Evolutionary conservation across 2,113 vertebrate genomes (phyloP), one percentile per base, ranked within the genome.

Genomic region (Passer domesticus): DNA sequence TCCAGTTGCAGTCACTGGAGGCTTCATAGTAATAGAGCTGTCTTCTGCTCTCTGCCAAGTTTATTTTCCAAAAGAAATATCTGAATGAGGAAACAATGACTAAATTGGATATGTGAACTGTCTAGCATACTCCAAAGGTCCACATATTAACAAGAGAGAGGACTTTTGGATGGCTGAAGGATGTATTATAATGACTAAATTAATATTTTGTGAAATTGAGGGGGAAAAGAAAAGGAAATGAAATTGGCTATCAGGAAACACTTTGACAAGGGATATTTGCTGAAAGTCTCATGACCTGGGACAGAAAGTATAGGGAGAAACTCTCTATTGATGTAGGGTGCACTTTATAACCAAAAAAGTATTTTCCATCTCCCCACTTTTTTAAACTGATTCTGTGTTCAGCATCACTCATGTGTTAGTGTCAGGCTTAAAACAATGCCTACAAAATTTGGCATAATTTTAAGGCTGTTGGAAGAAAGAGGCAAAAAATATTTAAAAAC

Each of bases 51-150:
- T 83, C 87, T 93, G 92, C 92, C 94, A 95, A 94, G 52, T 83
- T 94, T 95, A 74, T 91, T 95, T 93, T 97, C 95, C 94, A 88
- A 85, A 86, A 94, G 87, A 95, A 97, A 92, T 88, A 92, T 88
- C 90, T 70, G 91, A 92, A 74, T n/a, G 72, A 86, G 92, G 92
- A 96, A 97, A 96, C 60, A 95, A 89, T 92, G 88, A 93, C 94
- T 96, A 74, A 91, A 96, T 75, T 82, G 46, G 30, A 28, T 85
- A 94, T 63, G 33, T 86, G 92, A 93, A 90, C 93, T 91, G 75
- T 86, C 85, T 92, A 79, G 78, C 72, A 59, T 74, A 69, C 55
- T 86, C 47, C 41, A 78, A 68, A 41, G 14, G 37, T 89, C 46
- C 31, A 83, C 66, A 43, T 6, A 2, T n/a, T 49, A 52, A 59